These are phyloP conservation scores for Apomyelois bistriatella DNA, from an alignment of 2,888 invertebrate species.

Conservation along the genomic window DNA sequence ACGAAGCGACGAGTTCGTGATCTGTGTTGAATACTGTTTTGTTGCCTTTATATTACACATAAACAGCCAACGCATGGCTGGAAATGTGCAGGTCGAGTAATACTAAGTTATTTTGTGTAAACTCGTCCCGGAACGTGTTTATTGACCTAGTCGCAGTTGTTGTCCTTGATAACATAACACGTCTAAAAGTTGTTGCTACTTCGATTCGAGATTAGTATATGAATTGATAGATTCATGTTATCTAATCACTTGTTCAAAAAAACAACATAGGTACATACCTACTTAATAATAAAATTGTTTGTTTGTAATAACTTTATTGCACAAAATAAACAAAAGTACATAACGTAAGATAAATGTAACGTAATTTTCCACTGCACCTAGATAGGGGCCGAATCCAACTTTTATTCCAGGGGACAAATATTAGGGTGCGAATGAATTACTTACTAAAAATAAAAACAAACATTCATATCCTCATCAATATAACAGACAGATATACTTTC, in stretches of 20 bases:
- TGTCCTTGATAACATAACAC: background rate
- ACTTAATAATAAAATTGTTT: no score
- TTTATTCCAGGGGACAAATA: no score
- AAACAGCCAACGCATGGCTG: background rate
- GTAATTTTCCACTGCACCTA: no score
- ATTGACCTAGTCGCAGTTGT: background rate
- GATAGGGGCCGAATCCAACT: no score
- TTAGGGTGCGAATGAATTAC: no score
- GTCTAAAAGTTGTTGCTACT: background rate
- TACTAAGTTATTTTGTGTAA: conserved; percentile 4
- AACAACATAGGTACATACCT: background rate
- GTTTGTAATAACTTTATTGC: no score
- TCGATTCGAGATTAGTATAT: background rate
- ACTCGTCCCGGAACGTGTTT: conserved; percentile 1
- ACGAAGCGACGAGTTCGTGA: conserved; percentile 10
- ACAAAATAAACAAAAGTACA: no score
- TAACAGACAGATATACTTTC: no score
- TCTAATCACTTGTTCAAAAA: background rate
- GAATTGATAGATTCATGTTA: conserved; percentile 3
- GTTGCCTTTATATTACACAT: background rate
- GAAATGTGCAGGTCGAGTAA: background rate
- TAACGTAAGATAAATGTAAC: no score
- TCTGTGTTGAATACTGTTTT: conserved; percentile 10
- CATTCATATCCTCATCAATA: no score
- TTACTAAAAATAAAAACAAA: no score